Evolutionary conservation across 2,888 invertebrate species (phyloP), one percentile per base, ranked within the genome.

Genomic region (Cheilosia grossa): DNA sequence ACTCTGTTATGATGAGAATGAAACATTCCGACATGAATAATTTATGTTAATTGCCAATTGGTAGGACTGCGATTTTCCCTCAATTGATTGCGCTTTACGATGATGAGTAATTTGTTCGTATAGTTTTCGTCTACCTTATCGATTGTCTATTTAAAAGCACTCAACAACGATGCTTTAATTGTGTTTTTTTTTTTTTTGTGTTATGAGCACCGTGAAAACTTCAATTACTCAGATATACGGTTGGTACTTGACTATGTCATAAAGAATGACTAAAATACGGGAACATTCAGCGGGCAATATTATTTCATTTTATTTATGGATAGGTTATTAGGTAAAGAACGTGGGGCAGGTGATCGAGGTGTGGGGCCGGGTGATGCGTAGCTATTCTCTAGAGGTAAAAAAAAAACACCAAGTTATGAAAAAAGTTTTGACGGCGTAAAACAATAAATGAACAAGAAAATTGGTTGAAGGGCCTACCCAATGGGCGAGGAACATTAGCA

Each of bases 1-100:
- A 24, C 15, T 5, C 30, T 30, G n/a, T 30, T 21, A 21, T 56
- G 37, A 27, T 51, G 49, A 15, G n/a, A 24, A 27, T 40, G 19
- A 17, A 27, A 44, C 17, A 49, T 19, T 49, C 7, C 30, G 17
- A 44, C 42, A 30, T 61, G 19, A 61, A 42, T 72, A 44, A 19
- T 72, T 53, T 49, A 72, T 72, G 21, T 19, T 49, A 51, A 72
- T 51, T 59, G 40, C 40, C 59, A 70, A 59, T 27, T 21, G n/a
- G 24, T 33, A 47, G 24, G 54, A 15, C 13, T 47, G 33, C 21
- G 44, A 44, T 15, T 30, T 51, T 53, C 13, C 49, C 6, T 47
- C 17, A 53, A 54, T 30, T 63, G 33, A 33, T 9, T 10, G 13
- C 4, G 51, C 1, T 4, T 10, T 1, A 6, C 33, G 30, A 19